Evolutionary conservation across 1,140 invertebrate genomes (phyloP).

Genomic region (Drosophila fuyamai): DNA sequence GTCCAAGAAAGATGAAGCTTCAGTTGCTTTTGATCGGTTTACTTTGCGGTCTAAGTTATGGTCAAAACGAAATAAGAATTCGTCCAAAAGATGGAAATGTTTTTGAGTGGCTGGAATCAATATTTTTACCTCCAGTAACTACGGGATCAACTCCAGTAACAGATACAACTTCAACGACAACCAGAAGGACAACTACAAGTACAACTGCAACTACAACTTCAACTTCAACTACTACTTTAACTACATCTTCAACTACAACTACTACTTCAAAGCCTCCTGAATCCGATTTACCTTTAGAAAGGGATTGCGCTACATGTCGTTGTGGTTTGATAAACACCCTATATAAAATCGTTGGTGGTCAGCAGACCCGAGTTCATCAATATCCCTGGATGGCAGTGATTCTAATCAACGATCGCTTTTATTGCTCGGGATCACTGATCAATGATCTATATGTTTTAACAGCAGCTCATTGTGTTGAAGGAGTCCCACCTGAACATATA

Average conservation of each 20-base stretch:
- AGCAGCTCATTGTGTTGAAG: constrained; percentile 73
- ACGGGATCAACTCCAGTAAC: constrained; percentile 1
- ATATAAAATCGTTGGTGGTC: constrained; percentile 90
- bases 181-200: background rate
- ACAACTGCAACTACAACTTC: background rate
- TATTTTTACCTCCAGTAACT: constrained; percentile 30
- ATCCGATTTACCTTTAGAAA: constrained; percentile 17
- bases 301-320: constrained; percentile 85
- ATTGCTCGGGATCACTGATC: constrained; percentile 90
- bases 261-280: constrained; percentile 16
- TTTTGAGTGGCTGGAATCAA: constrained; percentile 50
- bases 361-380: constrained; percentile 88
- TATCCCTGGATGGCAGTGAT: constrained; percentile 92
- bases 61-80: background rate
- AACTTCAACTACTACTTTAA: background rate
- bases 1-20: constrained; percentile 54
- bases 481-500: constrained; percentile 88
- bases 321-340: constrained; percentile 89
- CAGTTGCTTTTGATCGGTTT: constrained; percentile 18
- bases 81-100: constrained; percentile 5
- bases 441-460: constrained; percentile 84
- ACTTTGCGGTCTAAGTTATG: constrained; percentile 1
- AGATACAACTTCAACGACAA: constrained; percentile 3
- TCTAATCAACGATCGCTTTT: constrained; percentile 88
- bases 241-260: constrained; percentile 11